Base-by-base conservation (phyloP, 1,140 invertebrate genomes). In the Drosophila trapezifrons region DNA sequence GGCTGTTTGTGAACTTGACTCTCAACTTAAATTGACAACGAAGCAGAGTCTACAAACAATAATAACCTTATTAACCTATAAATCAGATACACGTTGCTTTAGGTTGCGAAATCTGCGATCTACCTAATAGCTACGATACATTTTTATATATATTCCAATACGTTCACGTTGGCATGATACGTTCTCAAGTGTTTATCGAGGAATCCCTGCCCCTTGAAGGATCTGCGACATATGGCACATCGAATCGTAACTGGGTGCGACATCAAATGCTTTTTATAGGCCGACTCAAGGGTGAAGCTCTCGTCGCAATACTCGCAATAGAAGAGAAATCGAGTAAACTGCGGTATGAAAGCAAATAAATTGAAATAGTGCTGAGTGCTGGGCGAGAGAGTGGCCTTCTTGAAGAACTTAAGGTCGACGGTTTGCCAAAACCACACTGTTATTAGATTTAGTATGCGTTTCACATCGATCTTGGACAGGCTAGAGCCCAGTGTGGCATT, bases 361-460 rank as follows among this genome's bases (percentile, higher is more conserved):
- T 63, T 46, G 8, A 89, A 37, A 51, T 77, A 74, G 38, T 79
- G 29, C 5, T 65, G 27, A 0, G 47, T 20, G 38, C 37, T 52
- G 6, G 40, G 0, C 0, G 84, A 47, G 2, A 78, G 43, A 1
- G 13, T 27, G 3, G 12, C 10, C 22, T 83, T 83, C 10, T 49
- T 45, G 1, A 79, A 73, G 15, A 52, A 56, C 43, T 78, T 73
- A 2, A 71, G 58, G 10, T 79, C 59, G 4, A 72, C 56, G 7
- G 56, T 69, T 1, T 78, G 13, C 8, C 54, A 20, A 46, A 84
- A 60, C 90, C 90, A 91, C 2, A 40, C 9, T 2, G 60, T 59
- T 12, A 91, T 66, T 15, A 81, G 59, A 62, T 90, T 91, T 8
- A 90, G n/a, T 32, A 91, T 75, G 4, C 82, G 77, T 60, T 91